Percentiles rank a stretch among this genome's conserved stretches.
Evolutionary conservation across 1,140 invertebrate species (phyloP).

Genomic region (Drosophila varians): DNA sequence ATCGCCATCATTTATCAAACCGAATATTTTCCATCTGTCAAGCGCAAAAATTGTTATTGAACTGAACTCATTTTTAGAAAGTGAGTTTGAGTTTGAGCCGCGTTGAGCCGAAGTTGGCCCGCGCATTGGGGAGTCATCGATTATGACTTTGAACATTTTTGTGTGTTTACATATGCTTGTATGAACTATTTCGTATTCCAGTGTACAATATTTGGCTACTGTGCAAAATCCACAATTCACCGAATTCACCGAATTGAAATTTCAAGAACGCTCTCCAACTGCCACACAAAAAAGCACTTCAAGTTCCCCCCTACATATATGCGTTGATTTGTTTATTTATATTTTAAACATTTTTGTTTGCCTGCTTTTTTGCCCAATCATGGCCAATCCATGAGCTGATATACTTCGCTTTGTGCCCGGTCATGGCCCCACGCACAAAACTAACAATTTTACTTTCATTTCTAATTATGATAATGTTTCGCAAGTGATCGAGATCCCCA

Average conservation of each 20-base stretch:
- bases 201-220: slow-evolving; percentile 48
- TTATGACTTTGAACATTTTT: slow-evolving; percentile 54
- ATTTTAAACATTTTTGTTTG: slow-evolving; percentile 53
- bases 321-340: slow-evolving; percentile 73
- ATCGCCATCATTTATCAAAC: slow-evolving; percentile 77
- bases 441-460: slow-evolving; percentile 74
- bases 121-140: slow-evolving; percentile 53
- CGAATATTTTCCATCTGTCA: slow-evolving; percentile 62
- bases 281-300: slow-evolving; percentile 18
- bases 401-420: slow-evolving; percentile 44
- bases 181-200: neutral
- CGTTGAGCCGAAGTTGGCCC: slow-evolving; percentile 20
- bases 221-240: slow-evolving; percentile 54
- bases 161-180: slow-evolving; percentile 11
- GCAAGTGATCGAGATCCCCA: slow-evolving; percentile 62
- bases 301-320: slow-evolving; percentile 17
- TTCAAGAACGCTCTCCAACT: slow-evolving; percentile 68
- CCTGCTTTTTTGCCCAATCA: slow-evolving; percentile 68
- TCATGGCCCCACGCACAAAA: slow-evolving; percentile 63
- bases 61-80: slow-evolving; percentile 79
- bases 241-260: slow-evolving; percentile 63
- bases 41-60: slow-evolving; percentile 60
- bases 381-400: slow-evolving; percentile 46
- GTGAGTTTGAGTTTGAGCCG: slow-evolving; percentile 41
- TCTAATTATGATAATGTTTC: slow-evolving; percentile 73